Percentiles rank a stretch among this genome's conserved stretches.
phyloP scores from a whole-genome alignment of 2,888 invertebrate species.

The Hermaeophaga mercurialis region DNA sequence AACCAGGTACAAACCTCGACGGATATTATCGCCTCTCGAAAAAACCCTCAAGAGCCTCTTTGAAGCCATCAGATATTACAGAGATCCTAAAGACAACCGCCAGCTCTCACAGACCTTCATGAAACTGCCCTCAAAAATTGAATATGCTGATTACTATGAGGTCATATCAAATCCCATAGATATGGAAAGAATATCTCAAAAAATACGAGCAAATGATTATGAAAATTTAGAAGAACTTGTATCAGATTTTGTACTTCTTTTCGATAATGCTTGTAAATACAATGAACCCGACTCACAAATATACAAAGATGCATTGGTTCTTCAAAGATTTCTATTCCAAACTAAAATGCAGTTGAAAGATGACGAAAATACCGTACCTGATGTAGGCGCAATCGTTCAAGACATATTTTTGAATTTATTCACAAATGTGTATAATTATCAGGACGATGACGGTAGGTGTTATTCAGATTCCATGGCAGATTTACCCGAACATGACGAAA shows the following conservation, averaged over 20 bases:
- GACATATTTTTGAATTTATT: constrained; percentile 90
- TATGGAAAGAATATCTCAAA: constrained; percentile 90
- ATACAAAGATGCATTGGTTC: constrained; percentile 92
- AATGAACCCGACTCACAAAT: constrained; percentile 98
- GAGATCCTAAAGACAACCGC: constrained; percentile 81
- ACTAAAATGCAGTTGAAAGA: constrained; percentile 85
- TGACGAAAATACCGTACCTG: constrained; percentile 85
- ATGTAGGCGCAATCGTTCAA: constrained; percentile 87
- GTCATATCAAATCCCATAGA: constrained; percentile 96
- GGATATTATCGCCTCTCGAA: constrained; percentile 64
- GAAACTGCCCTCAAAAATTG: constrained; percentile 87
- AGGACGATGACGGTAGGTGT: constrained; percentile 95
- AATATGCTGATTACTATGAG: constrained; percentile 97
- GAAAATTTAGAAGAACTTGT: constrained; percentile 85
- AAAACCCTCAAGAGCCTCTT: constrained; percentile 85
- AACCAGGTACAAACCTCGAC: constrained; percentile 55
- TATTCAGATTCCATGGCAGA: constrained; percentile 96
- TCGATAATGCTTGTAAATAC: constrained; percentile 96
- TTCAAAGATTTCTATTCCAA: constrained; percentile 91
- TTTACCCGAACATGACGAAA: constrained; percentile 84
- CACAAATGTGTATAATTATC: constrained; percentile 92
- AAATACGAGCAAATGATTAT: constrained; percentile 77
- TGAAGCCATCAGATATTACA: constrained; percentile 87
- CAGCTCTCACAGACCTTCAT: constrained; percentile 93
- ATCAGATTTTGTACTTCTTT: constrained; percentile 89